Evolutionary conservation across 2,888 invertebrate genomes (phyloP), one percentile per base, ranked within the genome.

Genomic region (Cantharis flavilabris): DNA sequence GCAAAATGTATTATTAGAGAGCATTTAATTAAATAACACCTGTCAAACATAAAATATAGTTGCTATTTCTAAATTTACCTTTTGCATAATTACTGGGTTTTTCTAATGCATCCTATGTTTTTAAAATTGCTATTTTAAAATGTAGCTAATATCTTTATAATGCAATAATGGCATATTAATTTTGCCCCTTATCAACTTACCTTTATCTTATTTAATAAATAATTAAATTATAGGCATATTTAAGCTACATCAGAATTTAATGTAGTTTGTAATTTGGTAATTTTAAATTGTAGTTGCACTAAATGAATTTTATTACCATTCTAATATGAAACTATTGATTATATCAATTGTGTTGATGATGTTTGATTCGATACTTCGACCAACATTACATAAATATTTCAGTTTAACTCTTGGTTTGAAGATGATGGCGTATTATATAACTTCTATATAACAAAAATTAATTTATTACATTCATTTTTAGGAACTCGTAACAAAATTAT

Each of bases 1-100:
- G 69, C 49, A 20, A 69, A 70, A 71, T 71, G 33, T 74, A 69
- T 72, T 74, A 77, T 77, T 77, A 77, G n/a, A 23, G 65, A 23
- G 65, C 20, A 26, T 23, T 67, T 67, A 67, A 67, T 67, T 67
- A 67, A 65, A 67, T 13, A 67, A 9, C 65, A 67, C 65, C 65
- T 67, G 65, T 14, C 65, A n/a, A 67, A 26, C n/a, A n/a, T 67
- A 67, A 23, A 67, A 26, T 49, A 49, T 49, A 49, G 26, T 67
- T 67, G 65, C 65, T 23, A n/a, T 67, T 20, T 65, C 20, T 65
- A 13, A 65, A 65, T 23, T 67, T 67, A 26, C 26, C 65, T 67
- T 23, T 67, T 67, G 65, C 65, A 67, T 67, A 67, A 67, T 67
- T 67, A 67, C 23, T 67, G 10, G 65, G 65, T 20, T 67, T 20